phyloP scores from a whole-genome alignment of 2,888 invertebrate genomes.

The Netelia melanura region DNA sequence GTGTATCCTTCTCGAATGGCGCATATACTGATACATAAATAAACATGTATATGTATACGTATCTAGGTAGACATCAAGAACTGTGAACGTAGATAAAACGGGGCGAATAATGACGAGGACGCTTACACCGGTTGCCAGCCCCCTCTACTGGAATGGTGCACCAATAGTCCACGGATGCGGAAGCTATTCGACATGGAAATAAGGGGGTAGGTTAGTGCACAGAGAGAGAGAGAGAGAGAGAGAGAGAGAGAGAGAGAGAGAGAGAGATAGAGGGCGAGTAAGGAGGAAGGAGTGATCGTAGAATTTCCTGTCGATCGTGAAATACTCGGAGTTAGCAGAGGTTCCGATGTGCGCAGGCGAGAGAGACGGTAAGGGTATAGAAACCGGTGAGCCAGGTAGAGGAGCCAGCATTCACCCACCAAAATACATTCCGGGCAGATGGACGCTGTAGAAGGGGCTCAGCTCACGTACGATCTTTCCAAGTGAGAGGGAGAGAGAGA shows the following conservation, averaged over 20 bases:
- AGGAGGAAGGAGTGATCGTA: constrained; percentile 27
- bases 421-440: constrained; percentile 49
- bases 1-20: background rate
- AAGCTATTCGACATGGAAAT: constrained; percentile 62
- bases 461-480: constrained; percentile 45
- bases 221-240: background rate
- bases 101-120: constrained; percentile 33
- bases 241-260: background rate
- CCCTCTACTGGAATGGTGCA: constrained; percentile 1
- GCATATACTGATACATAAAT: background rate
- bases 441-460: constrained; percentile 30
- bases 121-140: background rate
- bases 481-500: background rate
- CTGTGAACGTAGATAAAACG: background rate
- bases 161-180: background rate
- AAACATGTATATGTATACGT: background rate
- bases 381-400: constrained; percentile 18
- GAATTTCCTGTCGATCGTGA: constrained; percentile 54
- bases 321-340: constrained; percentile 48
- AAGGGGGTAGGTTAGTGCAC: constrained; percentile 37
- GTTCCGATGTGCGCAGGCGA: constrained; percentile 16
- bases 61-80: background rate
- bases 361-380: constrained; percentile 36
- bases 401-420: constrained; percentile 49
- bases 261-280: no score